Conservation (phyloP, 1,140 invertebrate species). For the Pentalonia nigronervosa region DNA sequence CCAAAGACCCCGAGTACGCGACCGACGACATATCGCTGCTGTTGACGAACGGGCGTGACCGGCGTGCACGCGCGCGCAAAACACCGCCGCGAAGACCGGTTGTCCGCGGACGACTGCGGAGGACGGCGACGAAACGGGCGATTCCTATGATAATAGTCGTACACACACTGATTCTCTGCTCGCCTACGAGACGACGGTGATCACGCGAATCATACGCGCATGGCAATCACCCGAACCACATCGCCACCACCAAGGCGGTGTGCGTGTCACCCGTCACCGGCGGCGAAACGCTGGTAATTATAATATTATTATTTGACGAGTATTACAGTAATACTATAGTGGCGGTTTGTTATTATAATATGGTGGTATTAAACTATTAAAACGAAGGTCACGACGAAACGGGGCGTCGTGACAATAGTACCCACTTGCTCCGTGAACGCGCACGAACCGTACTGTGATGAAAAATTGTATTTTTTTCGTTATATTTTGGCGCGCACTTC, state of each 20-base stretch:
- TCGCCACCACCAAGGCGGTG: background rate
- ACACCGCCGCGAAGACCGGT: background rate
- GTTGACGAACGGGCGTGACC: background rate
- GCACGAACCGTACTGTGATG: background rate
- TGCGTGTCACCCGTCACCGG: background rate
- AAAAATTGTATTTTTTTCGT: background rate
- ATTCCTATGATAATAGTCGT: background rate
- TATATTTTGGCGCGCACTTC: constrained; percentile 2
- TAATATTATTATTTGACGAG: background rate
- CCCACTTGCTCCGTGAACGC: background rate
- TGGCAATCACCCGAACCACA: background rate
- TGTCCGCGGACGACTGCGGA: constrained; percentile 17
- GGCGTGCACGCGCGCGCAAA: background rate
- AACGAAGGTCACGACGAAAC: background rate
- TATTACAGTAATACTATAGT: background rate
- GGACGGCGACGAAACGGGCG: background rate
- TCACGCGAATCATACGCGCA: background rate
- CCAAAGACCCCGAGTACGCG: background rate
- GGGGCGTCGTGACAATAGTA: too few relatives aligned
- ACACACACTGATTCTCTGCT: background rate
- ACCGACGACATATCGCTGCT: background rate
- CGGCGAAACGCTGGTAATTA: background rate
- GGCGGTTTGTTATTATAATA: background rate
- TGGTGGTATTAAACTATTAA: background rate
- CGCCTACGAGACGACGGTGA: background rate